These are phyloP conservation scores for Aphelinus atriplicis DNA, from an alignment of 1,140 invertebrate genomes.

Conservation along the genomic window DNA sequence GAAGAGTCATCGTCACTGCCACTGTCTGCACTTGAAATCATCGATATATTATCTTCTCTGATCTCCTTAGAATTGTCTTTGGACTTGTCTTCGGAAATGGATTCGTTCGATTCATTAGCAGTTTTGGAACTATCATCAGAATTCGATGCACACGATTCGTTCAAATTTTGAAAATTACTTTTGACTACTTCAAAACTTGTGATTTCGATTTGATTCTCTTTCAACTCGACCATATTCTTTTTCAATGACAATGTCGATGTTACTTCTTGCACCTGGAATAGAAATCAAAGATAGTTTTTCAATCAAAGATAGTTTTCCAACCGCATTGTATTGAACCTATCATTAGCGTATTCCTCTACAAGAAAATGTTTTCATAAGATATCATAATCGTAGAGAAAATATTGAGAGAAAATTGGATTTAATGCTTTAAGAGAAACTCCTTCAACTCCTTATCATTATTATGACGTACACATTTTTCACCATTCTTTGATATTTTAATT, in stretches of 20 bases:
- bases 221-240: no score
- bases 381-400: background rate
- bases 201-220: background rate
- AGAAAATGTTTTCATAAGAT: background rate
- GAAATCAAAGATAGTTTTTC: no score
- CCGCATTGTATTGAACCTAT: background rate
- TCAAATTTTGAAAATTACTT: background rate
- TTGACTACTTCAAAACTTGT: background rate
- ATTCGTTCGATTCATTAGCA: background rate
- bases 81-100: slow-evolving; percentile 12
- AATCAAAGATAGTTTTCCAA: background rate
- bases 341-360: background rate
- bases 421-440: no score
- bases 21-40: slow-evolving; percentile 34
- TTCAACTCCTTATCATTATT: no score
- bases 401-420: no score
- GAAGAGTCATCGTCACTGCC: slow-evolving; percentile 48
- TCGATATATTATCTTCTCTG: background rate
- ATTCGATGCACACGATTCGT: background rate
- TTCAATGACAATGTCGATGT: background rate
- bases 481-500: no score
- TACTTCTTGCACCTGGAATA: slow-evolving; percentile 6
- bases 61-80: background rate
- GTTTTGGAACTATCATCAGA: no score
- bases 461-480: no score